Evolutionary conservation across 1,140 invertebrate genomes (phyloP).

Genomic region (Anoplolepis gracilipes): DNA sequence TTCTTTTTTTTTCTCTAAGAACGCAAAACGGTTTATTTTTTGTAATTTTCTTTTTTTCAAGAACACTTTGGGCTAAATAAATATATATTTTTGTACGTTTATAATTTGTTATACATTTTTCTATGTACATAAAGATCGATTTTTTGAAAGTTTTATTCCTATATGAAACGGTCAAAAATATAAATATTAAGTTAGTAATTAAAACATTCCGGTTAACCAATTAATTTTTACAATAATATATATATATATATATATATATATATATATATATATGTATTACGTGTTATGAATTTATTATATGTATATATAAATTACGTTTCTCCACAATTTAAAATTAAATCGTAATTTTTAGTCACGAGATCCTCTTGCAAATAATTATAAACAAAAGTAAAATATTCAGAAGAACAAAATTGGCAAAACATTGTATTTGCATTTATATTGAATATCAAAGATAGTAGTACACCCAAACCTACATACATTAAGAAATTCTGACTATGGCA

Average conservation of each 20-base stretch:
- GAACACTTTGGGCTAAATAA: neutral
- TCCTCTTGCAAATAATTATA: conserved; percentile 37
- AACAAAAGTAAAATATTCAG: neutral
- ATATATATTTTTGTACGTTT: neutral
- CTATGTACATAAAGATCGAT: neutral
- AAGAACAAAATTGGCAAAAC: conserved; percentile 31
- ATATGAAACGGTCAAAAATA: neutral
- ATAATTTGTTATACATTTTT: neutral
- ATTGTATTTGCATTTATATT: conserved; percentile 59
- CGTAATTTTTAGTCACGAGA: conserved; percentile 7
- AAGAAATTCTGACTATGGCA: conserved; percentile 36
- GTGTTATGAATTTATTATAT: neutral
- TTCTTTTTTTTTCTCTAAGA: neutral
- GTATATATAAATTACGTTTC: neutral
- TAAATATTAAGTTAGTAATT: too few species aligned
- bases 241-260: too few species aligned
- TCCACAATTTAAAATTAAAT: neutral
- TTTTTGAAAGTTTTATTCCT: neutral
- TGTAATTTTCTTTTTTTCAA: neutral
- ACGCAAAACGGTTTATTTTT: neutral
- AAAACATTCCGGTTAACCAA: too few species aligned
- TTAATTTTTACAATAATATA: neutral
- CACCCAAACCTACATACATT: conserved; percentile 14
- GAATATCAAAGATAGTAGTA: conserved; percentile 38
- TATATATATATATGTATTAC: neutral